A percentile compares a stretch with the other conserved stretches of the same genome.
Evolutionary conservation across 2,113 vertebrate species (phyloP).

Genomic region (Pygoscelis adeliae): DNA sequence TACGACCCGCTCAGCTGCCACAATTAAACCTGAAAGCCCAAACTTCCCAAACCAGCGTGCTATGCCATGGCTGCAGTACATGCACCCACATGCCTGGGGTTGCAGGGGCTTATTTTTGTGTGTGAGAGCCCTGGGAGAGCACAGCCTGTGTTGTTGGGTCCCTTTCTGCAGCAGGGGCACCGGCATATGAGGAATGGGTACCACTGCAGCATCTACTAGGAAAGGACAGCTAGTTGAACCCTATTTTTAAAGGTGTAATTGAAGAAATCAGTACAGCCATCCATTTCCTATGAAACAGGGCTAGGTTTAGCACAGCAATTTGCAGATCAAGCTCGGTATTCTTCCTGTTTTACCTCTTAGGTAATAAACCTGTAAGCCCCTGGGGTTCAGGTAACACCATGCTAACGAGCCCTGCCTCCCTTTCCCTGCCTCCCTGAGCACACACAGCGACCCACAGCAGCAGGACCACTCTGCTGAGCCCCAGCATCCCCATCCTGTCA

Average conservation of each 20-base stretch:
- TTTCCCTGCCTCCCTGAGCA: not conserved
- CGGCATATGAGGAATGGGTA: not conserved
- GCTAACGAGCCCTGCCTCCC: not conserved
- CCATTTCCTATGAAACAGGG: not conserved
- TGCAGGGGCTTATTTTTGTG: not conserved
- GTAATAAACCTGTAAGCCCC: not conserved
- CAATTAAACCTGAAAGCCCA: not conserved
- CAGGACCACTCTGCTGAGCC: not conserved
- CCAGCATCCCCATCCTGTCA: not conserved
- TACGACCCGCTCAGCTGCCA: not conserved
- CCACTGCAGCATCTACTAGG: not conserved
- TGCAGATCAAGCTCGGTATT: not conserved
- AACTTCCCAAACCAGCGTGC: not conserved
- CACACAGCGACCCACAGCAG: not conserved
- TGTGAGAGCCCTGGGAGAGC: fast-evolving
- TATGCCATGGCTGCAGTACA: not conserved
- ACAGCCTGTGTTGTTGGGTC: not conserved
- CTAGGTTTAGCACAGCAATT: not conserved
- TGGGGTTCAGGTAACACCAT: fast-evolving
- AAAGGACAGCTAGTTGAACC: not conserved
- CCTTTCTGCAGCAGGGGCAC: not conserved
- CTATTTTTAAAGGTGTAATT: not conserved
- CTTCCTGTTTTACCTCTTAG: not conserved
- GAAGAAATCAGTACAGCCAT: not conserved
- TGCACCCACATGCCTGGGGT: fast-evolving